Evolutionary conservation across 2,797 vertebrate genomes (phyloP).

Genomic region (Pseudochaenichthys georgianus): DNA sequence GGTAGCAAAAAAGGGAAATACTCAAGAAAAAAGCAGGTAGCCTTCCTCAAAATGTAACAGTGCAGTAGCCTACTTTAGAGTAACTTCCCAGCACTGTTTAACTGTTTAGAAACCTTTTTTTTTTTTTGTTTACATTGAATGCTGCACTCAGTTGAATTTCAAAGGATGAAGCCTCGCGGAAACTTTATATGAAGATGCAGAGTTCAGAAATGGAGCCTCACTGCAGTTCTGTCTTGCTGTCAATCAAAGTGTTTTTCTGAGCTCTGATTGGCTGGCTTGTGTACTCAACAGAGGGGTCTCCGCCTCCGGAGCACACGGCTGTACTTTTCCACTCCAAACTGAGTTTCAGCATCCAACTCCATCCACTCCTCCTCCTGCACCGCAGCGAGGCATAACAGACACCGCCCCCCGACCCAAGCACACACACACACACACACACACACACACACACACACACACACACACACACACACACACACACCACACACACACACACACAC

Average conservation of each 20-base stretch:
- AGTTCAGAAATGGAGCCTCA: slow-evolving; percentile 25
- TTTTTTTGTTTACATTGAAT: background rate
- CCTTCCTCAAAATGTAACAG: background rate
- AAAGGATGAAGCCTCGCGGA: background rate
- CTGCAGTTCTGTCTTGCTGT: slow-evolving; percentile 44
- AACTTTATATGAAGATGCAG: slow-evolving; percentile 14
- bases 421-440: background rate
- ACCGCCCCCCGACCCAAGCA: slow-evolving; percentile 5
- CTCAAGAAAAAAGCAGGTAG: background rate
- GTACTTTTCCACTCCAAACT: slow-evolving; percentile 79
- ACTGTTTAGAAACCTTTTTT: background rate
- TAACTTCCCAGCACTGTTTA: background rate
- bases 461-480: slow-evolving; percentile 23
- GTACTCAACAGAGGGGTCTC: slow-evolving; percentile 38
- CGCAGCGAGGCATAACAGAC: slow-evolving; percentile 54
- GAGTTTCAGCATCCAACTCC: slow-evolving; percentile 41
- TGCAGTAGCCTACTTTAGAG: too few species aligned
- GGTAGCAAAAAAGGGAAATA: too few species aligned
- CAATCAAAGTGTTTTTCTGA: slow-evolving; percentile 60
- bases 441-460: slow-evolving; percentile 5
- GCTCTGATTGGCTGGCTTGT: slow-evolving; percentile 52
- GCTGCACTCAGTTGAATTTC: background rate
- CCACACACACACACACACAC: slow-evolving; percentile 13
- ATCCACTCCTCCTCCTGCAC: slow-evolving; percentile 41
- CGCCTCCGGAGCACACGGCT: slow-evolving; percentile 44